Evolutionary conservation across 1,140 invertebrate genomes (phyloP), one percentile per base, ranked within the genome.

Genomic region (Dendroctonus ponderosae): DNA sequence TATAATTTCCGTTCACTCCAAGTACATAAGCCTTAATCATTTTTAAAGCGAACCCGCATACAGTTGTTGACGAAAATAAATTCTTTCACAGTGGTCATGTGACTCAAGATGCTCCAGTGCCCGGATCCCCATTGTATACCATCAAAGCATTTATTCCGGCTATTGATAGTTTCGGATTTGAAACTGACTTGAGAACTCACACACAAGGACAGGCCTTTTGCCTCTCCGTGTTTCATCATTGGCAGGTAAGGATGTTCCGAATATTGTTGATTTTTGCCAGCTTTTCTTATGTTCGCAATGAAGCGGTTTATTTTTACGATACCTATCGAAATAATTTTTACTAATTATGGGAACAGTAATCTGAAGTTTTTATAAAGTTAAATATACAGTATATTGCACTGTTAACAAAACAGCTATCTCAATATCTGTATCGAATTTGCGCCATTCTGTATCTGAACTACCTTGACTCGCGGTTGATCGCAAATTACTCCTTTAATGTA

Each of bases 111-210:
- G 94, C 96, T 6, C 97, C 97, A 0, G 95, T 99, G n/a, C 93
- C 97, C 0, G 98, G 98, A 0, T 99, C 96, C 14, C 98, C 98
- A 0, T 82, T 99, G 5, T 99, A 99, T 79, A 97, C 93, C 2
- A 98, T 99, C 72, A 99, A 99, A 82, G 98, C 98, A 3, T 99
- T 99, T 79, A 94, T 99, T 77, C 98, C 98, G 12, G 97, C 97
- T 0, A 99, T 99, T 69, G 98, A 99, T 81, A 99, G 97, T 70
- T 99, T 99, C 81, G 98, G 98, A 5, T 99, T 99, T 81, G 97
- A 99, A 80, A 99, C 97, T 0, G 97, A 99, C 84, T 82, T 99
- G 68, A 84, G 97, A 67, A 99, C 96, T 11, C 97, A 99, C 76
- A 99, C 97, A 3, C 96, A 98, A 81, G 97, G 97, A 5, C 97